Base-by-base conservation (phyloP, 2,888 invertebrate species). In the Erebia epiphron region DNA sequence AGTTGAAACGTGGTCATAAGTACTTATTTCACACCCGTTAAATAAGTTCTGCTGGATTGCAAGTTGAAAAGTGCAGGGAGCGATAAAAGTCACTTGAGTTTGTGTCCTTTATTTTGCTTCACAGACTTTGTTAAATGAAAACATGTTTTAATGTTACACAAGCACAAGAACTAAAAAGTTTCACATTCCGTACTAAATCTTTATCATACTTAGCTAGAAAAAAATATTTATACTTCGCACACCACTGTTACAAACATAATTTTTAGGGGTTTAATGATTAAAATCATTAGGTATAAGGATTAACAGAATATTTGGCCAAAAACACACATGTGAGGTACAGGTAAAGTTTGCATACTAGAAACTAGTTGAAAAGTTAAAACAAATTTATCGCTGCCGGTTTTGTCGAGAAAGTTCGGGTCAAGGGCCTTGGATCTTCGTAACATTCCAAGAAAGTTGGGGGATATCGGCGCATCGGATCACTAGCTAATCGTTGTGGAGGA, bases 391-490 rank as follows among this genome's bases (percentile, higher is more conserved):
- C 82, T 79, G 80, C 79, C 77, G 78, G 80, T 80, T 78, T 72
- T 68, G 70, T 73, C 86, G 79, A 79, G 82, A 86, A 88, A 88
- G 85, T 89, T 83, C 78, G 83, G 89, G 88, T 88, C 86, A 88
- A 87, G 84, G 85, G 82, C 86, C 87, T 79, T 72, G 76, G 73
- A 73, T 80, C 77, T 80, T 83, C 80, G 77, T 81, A 84, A 85
- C 82, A 83, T 83, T 83, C 81, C 78, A 77, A 79, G 72, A 81
- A 79, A 85, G 82, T 84, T 82, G 72, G 74, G 74, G 69, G 73
- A 73, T 75, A 75, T 69, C 71, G 72, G 75, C 70, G 64, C 56
- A 70, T 74, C 74, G 73, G 74, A 74, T 72, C 68, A 70, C 62
- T 70, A 61, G 67, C 66, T 74, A 72, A 72, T 74, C 74, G 70